A percentile compares a stretch with the other conserved stretches of the same genome.
Conservation (phyloP, 2,113 vertebrate genomes). For the Sorex araneus region DNA sequence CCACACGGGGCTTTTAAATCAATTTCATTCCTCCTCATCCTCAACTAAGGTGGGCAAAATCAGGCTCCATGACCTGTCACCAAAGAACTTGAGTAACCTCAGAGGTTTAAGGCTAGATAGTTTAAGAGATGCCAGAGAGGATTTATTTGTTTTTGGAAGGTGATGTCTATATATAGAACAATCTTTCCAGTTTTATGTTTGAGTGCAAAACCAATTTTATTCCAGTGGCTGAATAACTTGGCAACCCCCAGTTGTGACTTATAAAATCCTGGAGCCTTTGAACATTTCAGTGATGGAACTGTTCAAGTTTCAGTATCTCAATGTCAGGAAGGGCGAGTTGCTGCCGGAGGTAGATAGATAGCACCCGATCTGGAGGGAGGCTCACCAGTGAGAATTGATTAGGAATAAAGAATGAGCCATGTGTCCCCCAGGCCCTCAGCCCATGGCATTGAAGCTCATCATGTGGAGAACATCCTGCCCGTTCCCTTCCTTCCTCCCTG, state of each 20-base stretch:
- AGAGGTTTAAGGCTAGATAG: not conserved
- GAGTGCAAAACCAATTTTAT: conserved; percentile 47
- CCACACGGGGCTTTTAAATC: not conserved
- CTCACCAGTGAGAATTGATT: not conserved
- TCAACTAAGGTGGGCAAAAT: not conserved
- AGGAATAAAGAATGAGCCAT: not conserved
- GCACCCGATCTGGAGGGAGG: not conserved
- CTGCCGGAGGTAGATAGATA: not conserved
- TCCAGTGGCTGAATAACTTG: conserved; percentile 45
- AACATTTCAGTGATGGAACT: not conserved
- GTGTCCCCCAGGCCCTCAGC: not conserved
- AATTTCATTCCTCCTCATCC: not conserved
- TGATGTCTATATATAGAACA: conserved; percentile 40
- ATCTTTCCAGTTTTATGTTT: conserved; percentile 62
- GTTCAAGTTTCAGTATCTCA: conserved; percentile 4
- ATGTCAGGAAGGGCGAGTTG: not conserved
- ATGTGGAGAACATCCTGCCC: not conserved
- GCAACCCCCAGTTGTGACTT: conserved; percentile 20
- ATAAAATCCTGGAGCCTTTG: conserved; percentile 12
- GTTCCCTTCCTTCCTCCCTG: not conserved
- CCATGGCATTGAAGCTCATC: not conserved
- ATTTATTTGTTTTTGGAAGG: conserved; percentile 41
- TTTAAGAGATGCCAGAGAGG: conserved; percentile 14
- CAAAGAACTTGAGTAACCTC: not conserved
- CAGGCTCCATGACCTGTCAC: not conserved